phyloP scores from a whole-genome alignment of 2,113 vertebrate genomes.

The Odocoileus hemionus region DNA sequence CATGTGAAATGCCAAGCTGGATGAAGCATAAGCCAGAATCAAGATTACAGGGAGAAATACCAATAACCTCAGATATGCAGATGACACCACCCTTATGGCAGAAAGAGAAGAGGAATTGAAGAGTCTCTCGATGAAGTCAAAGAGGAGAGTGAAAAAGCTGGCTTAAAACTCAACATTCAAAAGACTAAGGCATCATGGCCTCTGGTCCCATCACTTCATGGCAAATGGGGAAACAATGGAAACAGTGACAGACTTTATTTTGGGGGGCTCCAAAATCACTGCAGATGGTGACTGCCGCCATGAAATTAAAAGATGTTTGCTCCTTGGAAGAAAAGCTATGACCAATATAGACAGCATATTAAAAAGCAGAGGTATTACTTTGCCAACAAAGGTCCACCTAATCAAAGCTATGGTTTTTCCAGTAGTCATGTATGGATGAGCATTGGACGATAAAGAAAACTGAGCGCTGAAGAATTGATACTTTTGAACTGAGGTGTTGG shows the following conservation, averaged over 20 bases:
- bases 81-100: not conserved
- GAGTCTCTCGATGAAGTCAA: fast-evolving
- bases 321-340: not conserved
- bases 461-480: not conserved
- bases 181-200: not conserved
- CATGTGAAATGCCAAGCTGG: not conserved
- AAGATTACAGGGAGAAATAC: not conserved
- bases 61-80: not conserved
- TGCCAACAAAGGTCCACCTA: not conserved
- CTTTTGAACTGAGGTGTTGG: not conserved
- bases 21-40: not conserved
- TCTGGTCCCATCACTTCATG: not conserved
- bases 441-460: not conserved
- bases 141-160: not conserved
- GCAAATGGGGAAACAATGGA: not conserved
- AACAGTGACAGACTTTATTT: not conserved
- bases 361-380: not conserved
- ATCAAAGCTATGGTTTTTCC: not conserved
- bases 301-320: not conserved
- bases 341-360: not conserved
- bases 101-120: not conserved
- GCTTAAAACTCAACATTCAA: not conserved
- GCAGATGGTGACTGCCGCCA: not conserved
- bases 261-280: not conserved
- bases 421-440: not conserved